A percentile compares a stretch with the other conserved stretches of the same genome.
These are phyloP conservation scores for Periphyllus acericola DNA, from an alignment of 2,888 invertebrate species.

Conservation along the genomic window DNA sequence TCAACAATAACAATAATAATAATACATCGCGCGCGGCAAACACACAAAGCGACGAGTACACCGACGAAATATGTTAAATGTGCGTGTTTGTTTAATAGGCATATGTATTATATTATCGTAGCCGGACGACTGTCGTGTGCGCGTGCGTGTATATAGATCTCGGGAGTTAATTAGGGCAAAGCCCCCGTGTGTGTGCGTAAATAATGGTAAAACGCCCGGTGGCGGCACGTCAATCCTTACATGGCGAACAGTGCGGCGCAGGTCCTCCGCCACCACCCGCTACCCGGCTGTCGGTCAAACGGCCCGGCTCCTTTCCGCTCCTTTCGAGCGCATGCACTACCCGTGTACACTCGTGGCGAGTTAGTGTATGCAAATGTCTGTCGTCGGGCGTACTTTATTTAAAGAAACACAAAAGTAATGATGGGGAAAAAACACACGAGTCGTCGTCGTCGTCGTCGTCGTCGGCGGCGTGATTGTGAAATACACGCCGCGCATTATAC, in stretches of 20 bases:
- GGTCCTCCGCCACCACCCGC: conserved; percentile 1
- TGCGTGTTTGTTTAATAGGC: neutral
- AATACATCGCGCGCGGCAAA: neutral
- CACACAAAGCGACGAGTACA: neutral
- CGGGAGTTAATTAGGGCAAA: conserved; percentile 59
- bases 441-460: conserved; percentile 21
- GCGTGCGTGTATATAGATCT: neutral
- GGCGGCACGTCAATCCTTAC: conserved; percentile 58
- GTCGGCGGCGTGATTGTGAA: conserved; percentile 47
- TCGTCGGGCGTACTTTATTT: conserved; percentile 6
- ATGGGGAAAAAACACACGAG: conserved; percentile 15
- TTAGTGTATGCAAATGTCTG: conserved; percentile 55
- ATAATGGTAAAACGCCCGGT: conserved; percentile 38
- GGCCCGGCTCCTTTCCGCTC: neutral
- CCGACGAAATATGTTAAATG: neutral
- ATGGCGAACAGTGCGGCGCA: conserved; percentile 54
- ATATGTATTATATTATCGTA: neutral
- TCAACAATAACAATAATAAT: neutral
- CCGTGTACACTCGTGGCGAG: neutral
- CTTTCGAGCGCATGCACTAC: neutral
- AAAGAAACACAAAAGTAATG: conserved; percentile 44
- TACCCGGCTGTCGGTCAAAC: conserved; percentile 56
- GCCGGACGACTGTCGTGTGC: neutral
- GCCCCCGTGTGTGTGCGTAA: conserved; percentile 43
- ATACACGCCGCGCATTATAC: neutral